phyloP scores from a whole-genome alignment of 2,888 invertebrate genomes.

The Yponomeuta plumbellus region DNA sequence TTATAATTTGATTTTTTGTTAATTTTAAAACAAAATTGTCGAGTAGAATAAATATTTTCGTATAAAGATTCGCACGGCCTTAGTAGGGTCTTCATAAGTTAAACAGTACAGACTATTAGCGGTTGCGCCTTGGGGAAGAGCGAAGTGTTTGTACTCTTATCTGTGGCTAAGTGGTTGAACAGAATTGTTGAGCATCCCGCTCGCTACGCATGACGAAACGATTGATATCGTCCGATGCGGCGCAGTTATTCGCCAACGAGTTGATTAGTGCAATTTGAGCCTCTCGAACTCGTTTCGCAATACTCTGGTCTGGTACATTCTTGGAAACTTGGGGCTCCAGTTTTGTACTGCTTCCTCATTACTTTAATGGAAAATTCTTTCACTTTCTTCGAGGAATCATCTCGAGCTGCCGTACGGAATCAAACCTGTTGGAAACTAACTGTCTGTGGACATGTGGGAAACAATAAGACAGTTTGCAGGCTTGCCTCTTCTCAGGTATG shows the following conservation, averaged over 20 bases:
- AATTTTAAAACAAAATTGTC: too few species aligned
- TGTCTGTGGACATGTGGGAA: background rate
- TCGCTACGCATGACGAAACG: conserved; percentile 7
- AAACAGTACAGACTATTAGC: too few species aligned
- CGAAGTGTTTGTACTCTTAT: too few species aligned
- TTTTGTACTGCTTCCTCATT: background rate
- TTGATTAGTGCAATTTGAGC: conserved; percentile 15
- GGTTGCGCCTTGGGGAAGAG: too few species aligned
- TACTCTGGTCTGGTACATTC: background rate
- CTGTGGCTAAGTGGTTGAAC: background rate
- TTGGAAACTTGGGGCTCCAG: background rate
- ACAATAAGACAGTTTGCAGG: too few species aligned
- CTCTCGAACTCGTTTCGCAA: background rate
- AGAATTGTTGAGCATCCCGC: background rate
- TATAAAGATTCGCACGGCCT: too few species aligned
- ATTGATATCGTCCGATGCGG: conserved; percentile 8
- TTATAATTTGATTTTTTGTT: too few species aligned
- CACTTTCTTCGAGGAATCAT: background rate
- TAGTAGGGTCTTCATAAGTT: too few species aligned
- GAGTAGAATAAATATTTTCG: too few species aligned
- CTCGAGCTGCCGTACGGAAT: background rate
- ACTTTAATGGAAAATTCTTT: background rate
- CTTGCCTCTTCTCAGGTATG: too few species aligned
- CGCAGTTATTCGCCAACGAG: conserved; percentile 5
- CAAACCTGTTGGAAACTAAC: background rate